Evolutionary conservation across 2,888 invertebrate species (phyloP), one percentile per base, ranked within the genome.

Genomic region (Dynastes tityus): DNA sequence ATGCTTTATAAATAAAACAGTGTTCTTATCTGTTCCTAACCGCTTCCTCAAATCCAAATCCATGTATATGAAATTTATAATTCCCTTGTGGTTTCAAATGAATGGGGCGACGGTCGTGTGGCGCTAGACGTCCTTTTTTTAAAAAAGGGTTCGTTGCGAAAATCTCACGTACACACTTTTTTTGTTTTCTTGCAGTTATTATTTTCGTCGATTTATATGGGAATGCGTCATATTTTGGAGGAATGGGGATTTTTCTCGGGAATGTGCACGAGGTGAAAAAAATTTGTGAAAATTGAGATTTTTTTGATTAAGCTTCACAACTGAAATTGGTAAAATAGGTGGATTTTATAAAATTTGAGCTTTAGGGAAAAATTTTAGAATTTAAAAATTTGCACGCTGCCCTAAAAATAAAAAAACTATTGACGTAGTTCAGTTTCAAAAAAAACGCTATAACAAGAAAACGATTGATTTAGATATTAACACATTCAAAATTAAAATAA

Each of bases 131-230:
- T 70, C 13, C 13, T 53, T 70, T 70, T 11, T 2, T 27, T 70
- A 53, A 70, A 53, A 53, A 53, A 45, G 9, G 32, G 53, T 53
- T 13, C 55, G 32, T 45, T 27, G 32, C 1, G 70, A 51, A 29
- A 4, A 49, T 70, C 53, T 70, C 70, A 70, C 70, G 70, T 70
- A 70, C 29, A 32, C 70, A 70, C 51, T 70, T 65, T 65, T 29
- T 6, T 45, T 16, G 16, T 16, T 45, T 65, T 65, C 37, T 37
- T 45, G 16, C 13, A n/a, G 29, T 65, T 55, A n/a, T 4, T 53
- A 13, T 70, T 70, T 53, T 1, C 27, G 32, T 29, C 22, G 29
- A 29, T 70, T 13, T 53, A 1, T 5, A 13, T 3, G 53, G 5
- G 27, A 1, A 4, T 2, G 13, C 22, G 45, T 11, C 9, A 9